These are phyloP conservation scores for Eilema sororculum DNA, from an alignment of 2,888 invertebrate species.

Conservation along the genomic window DNA sequence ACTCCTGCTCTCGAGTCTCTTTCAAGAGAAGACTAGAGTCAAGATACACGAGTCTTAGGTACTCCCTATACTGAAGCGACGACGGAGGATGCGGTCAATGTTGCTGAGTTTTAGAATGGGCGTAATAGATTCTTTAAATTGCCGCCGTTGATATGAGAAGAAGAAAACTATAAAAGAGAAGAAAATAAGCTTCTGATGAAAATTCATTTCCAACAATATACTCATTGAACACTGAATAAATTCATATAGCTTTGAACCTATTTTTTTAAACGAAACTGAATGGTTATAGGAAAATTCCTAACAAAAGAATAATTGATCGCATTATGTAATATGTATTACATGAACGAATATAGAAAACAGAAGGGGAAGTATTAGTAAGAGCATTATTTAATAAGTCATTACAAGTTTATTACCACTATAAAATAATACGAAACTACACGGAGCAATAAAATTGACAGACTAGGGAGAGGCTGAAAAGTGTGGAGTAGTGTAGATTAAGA, in stretches of 20 bases:
- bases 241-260: no score
- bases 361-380: background rate
- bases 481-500: background rate
- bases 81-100: background rate
- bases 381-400: background rate
- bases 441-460: background rate
- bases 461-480: background rate
- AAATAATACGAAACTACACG: background rate
- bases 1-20: background rate
- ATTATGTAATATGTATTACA: background rate
- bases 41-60: background rate
- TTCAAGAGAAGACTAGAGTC: background rate
- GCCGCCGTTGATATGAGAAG: no score
- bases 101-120: no score
- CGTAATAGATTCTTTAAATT: no score
- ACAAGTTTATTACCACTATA: background rate
- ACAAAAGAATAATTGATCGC: background rate
- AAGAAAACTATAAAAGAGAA: no score
- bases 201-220: no score
- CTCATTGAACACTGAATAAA: no score
- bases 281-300: no score
- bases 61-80: background rate
- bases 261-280: background rate
- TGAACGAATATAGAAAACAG: background rate
- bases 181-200: no score